A percentile compares a stretch with the other conserved stretches of the same genome.
Conservation (phyloP, 1,140 invertebrate species). For the Homalodisca vitripennis region DNA sequence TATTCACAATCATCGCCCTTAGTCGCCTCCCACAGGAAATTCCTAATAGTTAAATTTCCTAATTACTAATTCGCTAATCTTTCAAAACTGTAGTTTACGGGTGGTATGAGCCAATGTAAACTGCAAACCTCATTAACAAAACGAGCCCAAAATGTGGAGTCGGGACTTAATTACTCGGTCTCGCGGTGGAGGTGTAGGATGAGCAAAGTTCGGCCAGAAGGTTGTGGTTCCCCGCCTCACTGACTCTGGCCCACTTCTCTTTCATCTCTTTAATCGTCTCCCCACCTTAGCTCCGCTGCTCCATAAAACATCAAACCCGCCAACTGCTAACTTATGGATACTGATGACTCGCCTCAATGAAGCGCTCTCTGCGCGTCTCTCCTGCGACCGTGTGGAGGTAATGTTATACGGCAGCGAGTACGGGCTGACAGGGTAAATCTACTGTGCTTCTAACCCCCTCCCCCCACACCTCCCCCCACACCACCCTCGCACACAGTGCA, state of each 20-base stretch:
- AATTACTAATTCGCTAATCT: too few species aligned
- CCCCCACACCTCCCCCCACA: too few species aligned
- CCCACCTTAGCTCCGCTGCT: constrained; percentile 17
- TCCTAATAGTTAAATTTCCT: too few species aligned
- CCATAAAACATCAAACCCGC: constrained; percentile 25
- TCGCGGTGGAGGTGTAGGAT: background rate
- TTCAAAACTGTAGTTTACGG: too few species aligned
- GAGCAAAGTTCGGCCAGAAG: background rate
- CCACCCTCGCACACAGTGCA: too few species aligned
- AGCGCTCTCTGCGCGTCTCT: too few species aligned
- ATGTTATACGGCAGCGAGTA: constrained; percentile 22
- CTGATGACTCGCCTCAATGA: constrained; percentile 35
- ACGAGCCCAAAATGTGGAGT: too few species aligned
- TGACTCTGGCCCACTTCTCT: background rate
- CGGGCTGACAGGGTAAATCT: background rate
- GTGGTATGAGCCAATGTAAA: too few species aligned
- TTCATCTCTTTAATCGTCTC: constrained; percentile 19
- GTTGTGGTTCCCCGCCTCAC: background rate
- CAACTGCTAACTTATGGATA: constrained; percentile 36
- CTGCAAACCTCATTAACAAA: too few species aligned
- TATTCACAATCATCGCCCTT: too few species aligned
- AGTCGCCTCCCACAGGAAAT: too few species aligned
- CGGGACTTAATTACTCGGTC: too few species aligned
- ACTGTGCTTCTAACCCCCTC: background rate
- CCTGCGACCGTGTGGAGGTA: background rate